Percentiles rank a stretch among this genome's conserved stretches.
Conservation (phyloP, 2,797 vertebrate species). For the Poecile montanus region DNA sequence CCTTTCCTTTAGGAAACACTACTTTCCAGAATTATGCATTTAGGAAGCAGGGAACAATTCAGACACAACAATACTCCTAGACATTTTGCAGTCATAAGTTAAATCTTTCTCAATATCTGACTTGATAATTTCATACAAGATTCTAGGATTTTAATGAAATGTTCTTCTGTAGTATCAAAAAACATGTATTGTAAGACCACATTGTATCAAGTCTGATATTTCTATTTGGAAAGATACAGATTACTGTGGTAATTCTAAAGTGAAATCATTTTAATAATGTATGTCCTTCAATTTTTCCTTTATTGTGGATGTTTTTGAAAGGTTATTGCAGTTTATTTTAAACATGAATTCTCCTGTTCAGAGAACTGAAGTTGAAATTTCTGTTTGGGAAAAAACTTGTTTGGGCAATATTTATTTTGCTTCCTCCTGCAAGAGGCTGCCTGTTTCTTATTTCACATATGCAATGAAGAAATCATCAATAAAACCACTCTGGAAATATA, state of each 20-base stretch:
- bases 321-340: neutral
- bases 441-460: neutral
- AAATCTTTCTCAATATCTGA: neutral
- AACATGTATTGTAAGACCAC: neutral
- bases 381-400: neutral
- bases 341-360: neutral
- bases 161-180: neutral
- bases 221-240: neutral
- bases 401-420: neutral
- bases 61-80: neutral
- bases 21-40: neutral
- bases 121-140: neutral
- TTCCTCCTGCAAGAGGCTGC: neutral
- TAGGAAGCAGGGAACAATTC: neutral
- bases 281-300: neutral
- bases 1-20: neutral
- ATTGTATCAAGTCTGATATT: neutral
- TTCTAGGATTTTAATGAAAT: neutral
- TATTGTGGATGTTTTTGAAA: neutral
- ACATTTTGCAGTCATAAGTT: neutral
- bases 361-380: conserved; percentile 1
- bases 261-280: neutral
- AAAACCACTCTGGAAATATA: neutral
- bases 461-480: neutral
- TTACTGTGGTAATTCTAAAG: neutral